phyloP scores from a whole-genome alignment of 2,113 vertebrate species.

The Limnothrissa miodon region DNA sequence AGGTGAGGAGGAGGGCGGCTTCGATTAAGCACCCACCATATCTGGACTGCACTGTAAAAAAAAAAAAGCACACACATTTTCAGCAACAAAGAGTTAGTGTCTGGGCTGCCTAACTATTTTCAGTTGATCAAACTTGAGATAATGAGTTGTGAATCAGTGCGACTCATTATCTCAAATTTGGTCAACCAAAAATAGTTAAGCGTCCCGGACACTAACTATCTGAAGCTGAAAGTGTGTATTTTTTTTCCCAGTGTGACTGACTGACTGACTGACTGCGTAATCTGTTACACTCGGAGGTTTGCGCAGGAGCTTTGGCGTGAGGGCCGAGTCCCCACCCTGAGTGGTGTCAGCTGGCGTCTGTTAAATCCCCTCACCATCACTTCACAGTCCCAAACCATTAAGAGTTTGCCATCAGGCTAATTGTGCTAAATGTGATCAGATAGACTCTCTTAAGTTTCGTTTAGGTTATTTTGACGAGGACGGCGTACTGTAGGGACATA shows the following conservation, averaged over 20 bases:
- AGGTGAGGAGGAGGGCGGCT: conserved; percentile 67
- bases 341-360: neutral
- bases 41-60: neutral
- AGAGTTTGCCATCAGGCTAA: neutral
- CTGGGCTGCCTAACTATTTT: too few relatives aligned
- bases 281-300: neutral
- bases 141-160: too few relatives aligned
- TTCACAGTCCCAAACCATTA: neutral
- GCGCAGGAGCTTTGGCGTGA: neutral
- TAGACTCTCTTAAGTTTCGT: neutral
- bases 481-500: too few relatives aligned
- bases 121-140: too few relatives aligned
- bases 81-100: too few relatives aligned
- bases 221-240: too few relatives aligned
- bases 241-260: too few relatives aligned
- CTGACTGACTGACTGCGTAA: neutral
- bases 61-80: too few relatives aligned
- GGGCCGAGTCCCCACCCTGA: neutral
- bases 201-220: too few relatives aligned
- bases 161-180: too few relatives aligned
- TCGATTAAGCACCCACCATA: neutral
- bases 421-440: neutral
- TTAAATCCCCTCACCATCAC: neutral
- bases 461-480: too few relatives aligned
- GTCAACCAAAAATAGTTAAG: too few relatives aligned